A percentile compares a stretch with the other conserved stretches of the same genome.
Evolutionary conservation across 2,888 invertebrate genomes (phyloP).

Genomic region (Trichacis sp.): DNA sequence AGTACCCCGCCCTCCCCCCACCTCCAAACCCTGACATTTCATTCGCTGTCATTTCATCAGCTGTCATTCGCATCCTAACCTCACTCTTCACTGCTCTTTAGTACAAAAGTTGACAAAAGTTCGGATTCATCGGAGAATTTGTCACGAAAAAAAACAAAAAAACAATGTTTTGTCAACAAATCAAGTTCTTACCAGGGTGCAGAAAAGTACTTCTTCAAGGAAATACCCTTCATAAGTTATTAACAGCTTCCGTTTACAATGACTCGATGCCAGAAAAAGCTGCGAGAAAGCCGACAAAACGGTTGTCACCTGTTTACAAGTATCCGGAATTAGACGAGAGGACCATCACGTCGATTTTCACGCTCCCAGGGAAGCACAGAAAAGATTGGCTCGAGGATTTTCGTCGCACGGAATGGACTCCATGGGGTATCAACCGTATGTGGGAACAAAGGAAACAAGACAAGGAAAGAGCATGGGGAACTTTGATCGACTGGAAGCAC

Average conservation of each 20-base stretch:
- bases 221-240: no score
- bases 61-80: no score
- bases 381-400: slow-evolving; percentile 28
- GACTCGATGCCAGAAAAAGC: slow-evolving; percentile 4
- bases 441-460: slow-evolving; percentile 9
- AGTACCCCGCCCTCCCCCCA: no score
- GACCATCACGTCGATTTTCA: neutral
- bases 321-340: neutral
- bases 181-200: no score
- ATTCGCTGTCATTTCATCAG: no score
- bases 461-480: slow-evolving; percentile 66
- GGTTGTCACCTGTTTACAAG: neutral
- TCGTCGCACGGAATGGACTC: slow-evolving; percentile 14
- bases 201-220: no score
- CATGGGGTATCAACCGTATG: slow-evolving; percentile 4
- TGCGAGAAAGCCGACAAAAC: neutral
- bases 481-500: slow-evolving; percentile 73
- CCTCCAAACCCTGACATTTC: no score
- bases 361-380: neutral
- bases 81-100: no score
- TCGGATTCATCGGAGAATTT: no score
- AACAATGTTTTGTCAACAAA: no score
- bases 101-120: no score
- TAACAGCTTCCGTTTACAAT: neutral
- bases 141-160: no score